Evolutionary conservation across 2,888 invertebrate species (phyloP).

Genomic region (Parochlus steinenii): DNA sequence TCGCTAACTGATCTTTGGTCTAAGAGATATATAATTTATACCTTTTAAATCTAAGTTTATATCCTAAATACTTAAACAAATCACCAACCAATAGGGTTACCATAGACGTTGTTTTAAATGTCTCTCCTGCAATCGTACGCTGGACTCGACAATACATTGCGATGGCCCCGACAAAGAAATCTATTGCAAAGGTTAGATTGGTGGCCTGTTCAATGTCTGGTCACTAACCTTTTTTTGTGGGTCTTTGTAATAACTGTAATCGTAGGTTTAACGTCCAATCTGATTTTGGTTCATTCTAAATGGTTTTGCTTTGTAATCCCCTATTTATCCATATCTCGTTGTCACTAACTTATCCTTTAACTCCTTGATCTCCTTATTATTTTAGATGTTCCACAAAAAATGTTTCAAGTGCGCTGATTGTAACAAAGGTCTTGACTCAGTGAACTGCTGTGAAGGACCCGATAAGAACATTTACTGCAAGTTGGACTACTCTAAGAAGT

Average conservation of each 20-base stretch:
- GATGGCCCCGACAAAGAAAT: slow-evolving; percentile 85
- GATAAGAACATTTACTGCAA: slow-evolving; percentile 95
- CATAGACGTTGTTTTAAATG: slow-evolving; percentile 84
- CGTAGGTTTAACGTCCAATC: slow-evolving; percentile 36
- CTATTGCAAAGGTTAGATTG: slow-evolving; percentile 69
- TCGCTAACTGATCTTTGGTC: too few relatives aligned
- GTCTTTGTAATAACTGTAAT: slow-evolving; percentile 76
- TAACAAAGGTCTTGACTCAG: slow-evolving; percentile 74
- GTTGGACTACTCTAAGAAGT: slow-evolving; percentile 94
- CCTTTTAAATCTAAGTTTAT: too few relatives aligned
- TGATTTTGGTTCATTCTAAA: slow-evolving; percentile 1
- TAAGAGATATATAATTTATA: too few relatives aligned
- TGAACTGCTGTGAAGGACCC: slow-evolving; percentile 84
- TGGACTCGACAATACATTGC: slow-evolving; percentile 79
- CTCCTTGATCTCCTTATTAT: slow-evolving; percentile 22
- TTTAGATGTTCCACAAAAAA: slow-evolving; percentile 78
- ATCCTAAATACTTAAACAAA: too few relatives aligned
- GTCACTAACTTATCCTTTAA: not conserved
- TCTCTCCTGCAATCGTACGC: slow-evolving; percentile 63
- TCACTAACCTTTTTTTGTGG: slow-evolving; percentile 35
- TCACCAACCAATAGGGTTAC: slow-evolving; percentile 55
- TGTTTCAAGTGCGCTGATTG: slow-evolving; percentile 87
- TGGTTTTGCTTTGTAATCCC: not conserved
- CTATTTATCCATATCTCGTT: not conserved
- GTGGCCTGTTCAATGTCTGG: not conserved